Base-by-base conservation (phyloP, 2,888 invertebrate genomes). In the Erebia ligea region DNA sequence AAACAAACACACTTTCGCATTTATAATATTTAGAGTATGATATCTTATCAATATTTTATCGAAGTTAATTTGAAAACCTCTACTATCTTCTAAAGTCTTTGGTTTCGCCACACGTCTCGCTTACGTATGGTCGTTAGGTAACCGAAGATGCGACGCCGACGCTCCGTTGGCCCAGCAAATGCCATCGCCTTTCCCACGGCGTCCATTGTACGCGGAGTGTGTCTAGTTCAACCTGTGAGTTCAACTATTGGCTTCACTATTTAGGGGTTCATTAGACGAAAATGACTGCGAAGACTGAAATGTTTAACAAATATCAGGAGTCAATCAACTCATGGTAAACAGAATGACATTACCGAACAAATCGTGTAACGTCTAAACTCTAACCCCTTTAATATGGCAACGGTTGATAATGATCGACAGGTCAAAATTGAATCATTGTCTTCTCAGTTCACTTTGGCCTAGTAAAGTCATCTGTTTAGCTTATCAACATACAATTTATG, bases 151-250 rank as follows among this genome's bases (percentile, higher is more conserved):
- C 78, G 78, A 69, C 70, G 64, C 77, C 56, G 56, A 11, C 67
- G 62, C 56, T 76, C 73, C 77, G 72, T 75, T 42, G 68, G 56
- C 64, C 63, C 62, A 76, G 72, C 81, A 88, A 89, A 88, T 88
- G 85, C 82, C 87, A 85, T 73, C 82, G 76, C 75, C 76, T 79
- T 90, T 90, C 89, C 87, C 90, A 90, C 90, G 88, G 79, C 81
- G 80, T 80, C 77, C 78, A 82, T 84, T 86, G 82, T 83, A 78
- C 73, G 80, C 78, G 75, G 76, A 84, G 82, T 86, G 82, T 86
- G 78, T 86, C 86, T 86, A 86, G 83, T 88, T 86, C 86, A 85
- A 84, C 84, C 82, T 34, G 34, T 34, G 34, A 34, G 34, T 34
- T 34, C 34, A 84, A 15, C 8, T 52, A 54, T 85, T 85, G 84